Evolutionary conservation across 2,888 invertebrate species (phyloP).

Genomic region (Agriopis aurantiaria): DNA sequence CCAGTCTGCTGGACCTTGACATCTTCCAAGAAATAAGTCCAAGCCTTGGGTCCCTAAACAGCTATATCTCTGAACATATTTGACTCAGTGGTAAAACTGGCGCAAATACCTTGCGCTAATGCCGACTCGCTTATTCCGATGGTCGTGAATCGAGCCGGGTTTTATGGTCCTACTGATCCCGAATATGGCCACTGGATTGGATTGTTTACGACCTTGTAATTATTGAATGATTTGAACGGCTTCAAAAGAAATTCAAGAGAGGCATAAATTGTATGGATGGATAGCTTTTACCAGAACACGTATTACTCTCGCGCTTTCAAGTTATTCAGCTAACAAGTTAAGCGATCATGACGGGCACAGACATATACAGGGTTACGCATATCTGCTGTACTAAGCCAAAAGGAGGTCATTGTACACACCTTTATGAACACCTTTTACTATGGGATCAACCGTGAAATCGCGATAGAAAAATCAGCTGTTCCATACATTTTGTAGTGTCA

Average conservation of each 20-base stretch:
- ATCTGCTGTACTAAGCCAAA: too few relatives aligned
- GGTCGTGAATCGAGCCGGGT: slow-evolving; percentile 39
- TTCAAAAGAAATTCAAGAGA: slow-evolving; percentile 8
- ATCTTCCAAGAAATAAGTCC: too few relatives aligned
- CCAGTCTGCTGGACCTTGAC: too few relatives aligned
- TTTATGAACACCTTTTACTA: too few relatives aligned
- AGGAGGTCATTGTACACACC: too few relatives aligned
- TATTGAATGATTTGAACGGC: slow-evolving; percentile 15
- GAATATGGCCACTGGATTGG: slow-evolving; percentile 26
- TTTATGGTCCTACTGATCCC: slow-evolving; percentile 39
- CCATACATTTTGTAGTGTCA: too few relatives aligned
- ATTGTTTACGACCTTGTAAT: slow-evolving; percentile 26
- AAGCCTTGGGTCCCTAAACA: not conserved
- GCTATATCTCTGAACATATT: slow-evolving; percentile 8
- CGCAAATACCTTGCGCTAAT: slow-evolving; percentile 44
- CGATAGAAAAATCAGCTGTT: too few relatives aligned
- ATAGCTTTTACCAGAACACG: not conserved
- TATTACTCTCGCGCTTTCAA: not conserved
- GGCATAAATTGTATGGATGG: slow-evolving; percentile 8
- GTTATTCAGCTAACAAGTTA: too few relatives aligned
- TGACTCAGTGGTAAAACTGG: slow-evolving; percentile 35
- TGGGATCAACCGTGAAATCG: too few relatives aligned
- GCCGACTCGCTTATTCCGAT: slow-evolving; percentile 43
- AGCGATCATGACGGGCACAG: too few relatives aligned
- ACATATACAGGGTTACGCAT: too few relatives aligned